A percentile compares a stretch with the other conserved stretches of the same genome.
These are phyloP conservation scores for Melanotaenia boesemani DNA, from an alignment of 2,797 vertebrate species.

Conservation along the genomic window DNA sequence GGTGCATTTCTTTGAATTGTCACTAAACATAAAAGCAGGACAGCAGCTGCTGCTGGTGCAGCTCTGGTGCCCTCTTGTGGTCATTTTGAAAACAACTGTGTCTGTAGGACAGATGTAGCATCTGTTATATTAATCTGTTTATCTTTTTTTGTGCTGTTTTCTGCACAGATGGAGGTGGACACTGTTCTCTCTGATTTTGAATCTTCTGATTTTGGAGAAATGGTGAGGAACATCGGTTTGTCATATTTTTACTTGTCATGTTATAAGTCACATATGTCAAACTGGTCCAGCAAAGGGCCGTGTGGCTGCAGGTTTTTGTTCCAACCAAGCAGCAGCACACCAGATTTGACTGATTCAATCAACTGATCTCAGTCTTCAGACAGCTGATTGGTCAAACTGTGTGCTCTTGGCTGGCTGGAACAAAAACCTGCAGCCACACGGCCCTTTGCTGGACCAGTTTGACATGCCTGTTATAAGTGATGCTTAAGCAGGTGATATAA, in stretches of 20 bases:
- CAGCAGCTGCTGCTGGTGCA: neutral
- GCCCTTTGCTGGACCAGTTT: too few species aligned
- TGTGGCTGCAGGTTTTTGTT: too few species aligned
- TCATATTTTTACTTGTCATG: neutral
- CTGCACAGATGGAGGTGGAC: slow-evolving; percentile 91
- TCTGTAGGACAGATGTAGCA: too few species aligned
- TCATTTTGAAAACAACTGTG: neutral
- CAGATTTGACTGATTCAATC: too few species aligned
- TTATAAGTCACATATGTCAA: too few species aligned
- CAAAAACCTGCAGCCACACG: too few species aligned
- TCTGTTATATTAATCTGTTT: neutral
- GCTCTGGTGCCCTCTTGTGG: slow-evolving; percentile 56
- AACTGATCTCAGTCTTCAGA: too few species aligned
- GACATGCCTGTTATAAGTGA: neutral
- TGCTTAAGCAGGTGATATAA: neutral
- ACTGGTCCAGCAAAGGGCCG: too few species aligned
- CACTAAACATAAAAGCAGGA: neutral
- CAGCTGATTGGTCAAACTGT: too few species aligned
- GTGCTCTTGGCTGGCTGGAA: too few species aligned
- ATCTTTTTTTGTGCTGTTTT: neutral
- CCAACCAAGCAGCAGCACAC: too few species aligned
- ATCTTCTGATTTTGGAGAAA: slow-evolving; percentile 95
- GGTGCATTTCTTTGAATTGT: slow-evolving; percentile 72
- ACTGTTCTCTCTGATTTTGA: slow-evolving; percentile 93
- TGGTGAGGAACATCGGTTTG: slow-evolving; percentile 82